Percentiles rank a stretch among this genome's conserved stretches.
Evolutionary conservation across 1,140 invertebrate species (phyloP).

Genomic region (Aphelinus atriplicis): DNA sequence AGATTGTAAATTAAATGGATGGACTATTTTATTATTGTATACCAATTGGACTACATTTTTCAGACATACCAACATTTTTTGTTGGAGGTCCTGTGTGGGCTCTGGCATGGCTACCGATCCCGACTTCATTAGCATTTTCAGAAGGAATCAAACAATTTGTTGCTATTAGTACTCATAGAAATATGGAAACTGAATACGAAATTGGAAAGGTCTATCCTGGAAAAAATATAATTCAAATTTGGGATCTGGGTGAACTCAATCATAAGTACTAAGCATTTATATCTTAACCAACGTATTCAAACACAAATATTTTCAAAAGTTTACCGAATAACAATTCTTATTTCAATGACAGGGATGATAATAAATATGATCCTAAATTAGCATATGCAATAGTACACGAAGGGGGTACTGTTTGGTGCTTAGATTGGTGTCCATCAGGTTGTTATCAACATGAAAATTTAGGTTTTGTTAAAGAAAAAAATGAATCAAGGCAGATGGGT

Average conservation of each 20-base stretch:
- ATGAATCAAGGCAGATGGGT: conserved; percentile 67
- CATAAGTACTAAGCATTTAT: conserved; percentile 51
- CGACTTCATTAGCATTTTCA: conserved; percentile 52
- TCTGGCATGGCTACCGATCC: conserved; percentile 70
- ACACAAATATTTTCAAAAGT: neutral
- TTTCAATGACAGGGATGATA: conserved; percentile 8
- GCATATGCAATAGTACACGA: conserved; percentile 71
- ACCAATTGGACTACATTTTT: conserved; percentile 5
- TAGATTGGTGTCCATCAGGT: conserved; percentile 82
- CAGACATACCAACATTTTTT: conserved; percentile 67
- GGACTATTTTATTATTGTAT: conserved; percentile 1
- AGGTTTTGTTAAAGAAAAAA: conserved; percentile 46
- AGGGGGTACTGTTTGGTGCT: conserved; percentile 73
- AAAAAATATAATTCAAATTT: conserved; percentile 70
- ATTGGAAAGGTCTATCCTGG: conserved; percentile 57
- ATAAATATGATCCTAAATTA: conserved; percentile 48
- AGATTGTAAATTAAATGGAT: neutral
- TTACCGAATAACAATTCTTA: neutral
- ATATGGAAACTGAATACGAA: conserved; percentile 61
- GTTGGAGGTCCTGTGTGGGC: conserved; percentile 72
- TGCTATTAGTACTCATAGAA: conserved; percentile 66
- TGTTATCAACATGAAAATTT: conserved; percentile 64
- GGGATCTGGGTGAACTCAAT: conserved; percentile 66
- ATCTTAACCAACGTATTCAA: conserved; percentile 4
- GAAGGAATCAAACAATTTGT: conserved; percentile 64